phyloP scores from a whole-genome alignment of 2,888 invertebrate species.

The Atethmia centrago region DNA sequence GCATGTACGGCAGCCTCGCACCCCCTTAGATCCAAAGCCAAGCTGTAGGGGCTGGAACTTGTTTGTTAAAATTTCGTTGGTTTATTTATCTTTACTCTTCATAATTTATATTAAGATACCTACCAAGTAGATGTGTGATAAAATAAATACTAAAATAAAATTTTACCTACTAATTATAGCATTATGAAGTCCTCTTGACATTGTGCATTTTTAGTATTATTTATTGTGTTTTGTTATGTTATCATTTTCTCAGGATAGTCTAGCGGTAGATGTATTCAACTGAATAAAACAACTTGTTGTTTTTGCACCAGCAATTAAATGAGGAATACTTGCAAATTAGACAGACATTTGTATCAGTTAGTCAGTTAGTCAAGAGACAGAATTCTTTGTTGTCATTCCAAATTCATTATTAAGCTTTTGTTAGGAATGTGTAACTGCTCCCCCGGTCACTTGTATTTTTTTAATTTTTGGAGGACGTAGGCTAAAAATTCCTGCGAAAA shows the following conservation, averaged over 20 bases:
- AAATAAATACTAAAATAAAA: neutral
- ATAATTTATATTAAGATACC: neutral
- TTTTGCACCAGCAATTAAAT: slow-evolving; percentile 8
- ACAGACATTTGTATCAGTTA: slow-evolving; percentile 1
- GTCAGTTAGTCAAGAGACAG: neutral
- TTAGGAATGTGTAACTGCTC: neutral
- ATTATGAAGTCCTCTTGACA: neutral
- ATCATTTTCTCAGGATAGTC: neutral
- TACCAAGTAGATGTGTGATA: neutral
- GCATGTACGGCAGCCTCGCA: no score
- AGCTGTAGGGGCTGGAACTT: no score
- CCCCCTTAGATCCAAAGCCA: no score
- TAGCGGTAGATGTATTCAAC: neutral
- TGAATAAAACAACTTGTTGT: neutral
- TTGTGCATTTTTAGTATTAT: neutral
- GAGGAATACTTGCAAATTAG: slow-evolving; percentile 3
- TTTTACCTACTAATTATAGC: neutral
- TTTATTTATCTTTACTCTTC: neutral
- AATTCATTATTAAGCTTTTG: slow-evolving; percentile 4
- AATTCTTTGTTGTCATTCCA: neutral
- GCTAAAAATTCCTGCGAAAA: neutral
- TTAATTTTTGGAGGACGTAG: neutral
- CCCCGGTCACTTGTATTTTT: neutral
- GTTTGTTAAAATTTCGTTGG: neutral
- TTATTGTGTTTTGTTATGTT: neutral